Evolutionary conservation across 2,888 invertebrate species (phyloP), one percentile per base, ranked within the genome.

Genomic region (Clostera curtula): DNA sequence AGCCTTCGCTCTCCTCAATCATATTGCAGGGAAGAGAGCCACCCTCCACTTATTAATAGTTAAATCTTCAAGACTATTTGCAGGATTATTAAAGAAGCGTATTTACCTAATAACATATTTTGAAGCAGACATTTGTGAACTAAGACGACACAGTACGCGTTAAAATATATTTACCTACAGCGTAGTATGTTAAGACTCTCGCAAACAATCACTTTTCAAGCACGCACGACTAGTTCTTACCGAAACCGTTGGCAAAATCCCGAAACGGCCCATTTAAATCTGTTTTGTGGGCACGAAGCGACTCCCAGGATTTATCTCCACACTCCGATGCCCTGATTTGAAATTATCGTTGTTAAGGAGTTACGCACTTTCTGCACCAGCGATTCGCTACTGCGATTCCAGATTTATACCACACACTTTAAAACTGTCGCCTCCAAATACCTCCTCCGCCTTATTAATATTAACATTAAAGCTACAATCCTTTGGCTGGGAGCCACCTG

Each of bases 321-420:
- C 69, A 65, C 68, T 63, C 53, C 61, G 62, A 42, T 59, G 69
- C 46, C 44, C 53, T 66, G 68, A 68, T 68, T 65, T 54, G 56
- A 63, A 70, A 70, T 71, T 68, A 70, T 70, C 66, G 68, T 65
- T 62, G 61, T 65, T 71, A 71, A 59, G 63, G 63, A 66, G 64
- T 63, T 67, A 66, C 69, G 68, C 66, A 57, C 58, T 68, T 67
- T 67, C 69, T 56, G 51, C 68, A 56, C 58, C 62, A 65, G 50
- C 62, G 67, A 52, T 29, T 59, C 56, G 56, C 58, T 50, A 65
- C 69, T 65, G 65, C 58, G 58, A 68, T 67, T 67, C 56, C 51
- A 65, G 60, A 69, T 70, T 69, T 69, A 69, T 68, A 55, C 44
- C 40, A 38, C 66, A 49, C 58, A 55, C 33, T 45, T 54, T 33